phyloP scores from a whole-genome alignment of 2,113 vertebrate genomes.

The Malurus cyaneus region DNA sequence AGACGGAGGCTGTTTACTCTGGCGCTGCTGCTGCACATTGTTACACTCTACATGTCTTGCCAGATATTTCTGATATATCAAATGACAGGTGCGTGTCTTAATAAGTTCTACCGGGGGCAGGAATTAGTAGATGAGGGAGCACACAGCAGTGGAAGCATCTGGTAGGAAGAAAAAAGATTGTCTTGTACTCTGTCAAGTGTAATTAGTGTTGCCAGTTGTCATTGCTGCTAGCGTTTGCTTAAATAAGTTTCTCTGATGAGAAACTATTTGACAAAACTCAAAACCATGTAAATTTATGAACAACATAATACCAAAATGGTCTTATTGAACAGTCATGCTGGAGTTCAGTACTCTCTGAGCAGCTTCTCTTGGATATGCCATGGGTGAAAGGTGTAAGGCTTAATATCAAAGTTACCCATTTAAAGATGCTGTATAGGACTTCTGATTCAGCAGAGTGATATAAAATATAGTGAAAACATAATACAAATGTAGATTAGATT shows the following conservation, averaged over 20 bases:
- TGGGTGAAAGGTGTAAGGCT: not conserved
- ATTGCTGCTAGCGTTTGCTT: constrained; percentile 59
- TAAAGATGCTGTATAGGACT: not conserved
- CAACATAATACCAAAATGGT: constrained; percentile 9
- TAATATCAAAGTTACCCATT: not conserved
- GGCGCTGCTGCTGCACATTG: constrained; percentile 15
- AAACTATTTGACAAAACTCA: constrained; percentile 52
- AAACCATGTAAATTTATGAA: constrained; percentile 6
- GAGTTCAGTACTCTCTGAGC: not conserved
- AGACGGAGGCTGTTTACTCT: constrained; percentile 44
- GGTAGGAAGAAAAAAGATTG: constrained; percentile 61
- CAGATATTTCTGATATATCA: constrained; percentile 48
- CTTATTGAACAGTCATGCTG: not conserved
- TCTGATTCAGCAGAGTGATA: not conserved
- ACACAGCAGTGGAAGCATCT: constrained; percentile 68
- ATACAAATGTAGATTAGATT: not conserved
- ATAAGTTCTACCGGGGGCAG: constrained; percentile 66
- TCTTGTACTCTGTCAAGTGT: constrained; percentile 70
- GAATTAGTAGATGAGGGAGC: constrained; percentile 65
- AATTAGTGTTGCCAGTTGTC: constrained; percentile 73
- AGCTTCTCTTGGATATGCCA: not conserved
- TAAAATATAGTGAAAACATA: not conserved
- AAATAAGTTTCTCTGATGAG: constrained; percentile 65
- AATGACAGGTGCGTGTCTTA: constrained; percentile 70
- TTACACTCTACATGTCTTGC: constrained; percentile 39